Evolutionary conservation across 37 sponge, comb jelly and placozoan species (phyloP).

Genomic region (Chondrilla cf. caribensis): DNA sequence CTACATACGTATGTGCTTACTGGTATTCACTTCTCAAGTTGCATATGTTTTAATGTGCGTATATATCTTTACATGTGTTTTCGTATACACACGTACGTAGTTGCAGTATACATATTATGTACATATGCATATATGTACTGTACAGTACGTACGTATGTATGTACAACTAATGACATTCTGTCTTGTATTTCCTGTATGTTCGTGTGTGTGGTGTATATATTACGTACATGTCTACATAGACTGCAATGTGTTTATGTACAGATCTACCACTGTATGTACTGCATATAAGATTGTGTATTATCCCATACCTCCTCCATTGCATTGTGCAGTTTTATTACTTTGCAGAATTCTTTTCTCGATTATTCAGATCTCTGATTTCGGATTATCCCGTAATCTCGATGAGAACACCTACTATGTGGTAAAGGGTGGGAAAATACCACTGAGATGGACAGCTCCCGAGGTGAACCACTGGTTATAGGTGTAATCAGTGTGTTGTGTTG

Average conservation of each 20-base stretch:
- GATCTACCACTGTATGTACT: neutral
- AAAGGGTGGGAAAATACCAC: neutral
- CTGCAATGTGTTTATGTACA: neutral
- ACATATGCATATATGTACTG: neutral
- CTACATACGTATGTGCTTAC: neutral
- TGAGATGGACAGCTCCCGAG: conserved; percentile 4
- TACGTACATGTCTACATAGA: neutral
- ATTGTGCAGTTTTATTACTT: no score
- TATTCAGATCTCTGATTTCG: conserved; percentile 8
- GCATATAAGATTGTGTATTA: no score
- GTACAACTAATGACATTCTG: no score
- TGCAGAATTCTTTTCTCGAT: no score
- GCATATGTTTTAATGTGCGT: no score
- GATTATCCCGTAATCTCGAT: neutral
- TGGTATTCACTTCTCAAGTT: neutral
- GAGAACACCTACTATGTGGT: neutral
- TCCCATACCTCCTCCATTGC: no score
- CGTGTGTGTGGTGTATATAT: neutral
- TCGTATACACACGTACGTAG: neutral
- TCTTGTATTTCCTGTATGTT: no score
- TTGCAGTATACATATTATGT: neutral
- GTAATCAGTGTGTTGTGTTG: no score
- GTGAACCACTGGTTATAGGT: no score
- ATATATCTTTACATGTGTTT: neutral
- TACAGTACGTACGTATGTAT: neutral